phyloP scores from a whole-genome alignment of 2,888 invertebrate species.

The Agriopis marginaria region DNA sequence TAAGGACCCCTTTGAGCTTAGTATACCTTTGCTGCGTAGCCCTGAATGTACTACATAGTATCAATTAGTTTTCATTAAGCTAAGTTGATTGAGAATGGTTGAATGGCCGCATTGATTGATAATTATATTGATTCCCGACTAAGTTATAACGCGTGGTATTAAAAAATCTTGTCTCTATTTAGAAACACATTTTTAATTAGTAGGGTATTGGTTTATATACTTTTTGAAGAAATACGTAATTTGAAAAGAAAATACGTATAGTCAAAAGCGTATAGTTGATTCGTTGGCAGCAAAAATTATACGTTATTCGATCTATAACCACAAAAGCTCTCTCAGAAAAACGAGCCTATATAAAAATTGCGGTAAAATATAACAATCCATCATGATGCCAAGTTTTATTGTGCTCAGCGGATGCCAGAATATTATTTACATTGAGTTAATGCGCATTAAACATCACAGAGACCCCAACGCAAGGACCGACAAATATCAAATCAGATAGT shows the following conservation, averaged over 20 bases:
- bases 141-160: not conserved
- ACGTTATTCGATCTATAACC: conserved; percentile 40
- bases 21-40: too few relatives aligned
- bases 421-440: conserved; percentile 83
- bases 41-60: not conserved
- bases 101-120: conserved; percentile 7
- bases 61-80: conserved; percentile 16
- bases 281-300: conserved; percentile 21
- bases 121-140: conserved; percentile 1
- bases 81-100: conserved; percentile 19
- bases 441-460: conserved; percentile 57
- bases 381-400: conserved; percentile 76
- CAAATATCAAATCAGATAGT: not conserved
- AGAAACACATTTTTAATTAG: not conserved
- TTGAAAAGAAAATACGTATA: too few relatives aligned
- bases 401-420: conserved; percentile 71
- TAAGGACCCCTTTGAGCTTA: too few relatives aligned
- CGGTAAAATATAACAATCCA: conserved; percentile 73
- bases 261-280: not conserved
- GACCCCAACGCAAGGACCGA: not conserved
- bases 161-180: not conserved
- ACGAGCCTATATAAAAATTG: conserved; percentile 57
- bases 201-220: not conserved
- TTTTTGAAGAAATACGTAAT: too few relatives aligned
- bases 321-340: conserved; percentile 50